Evolutionary conservation across 2,113 vertebrate genomes (phyloP), one percentile per base, ranked within the genome.

Genomic region (Collichthys lucidus): DNA sequence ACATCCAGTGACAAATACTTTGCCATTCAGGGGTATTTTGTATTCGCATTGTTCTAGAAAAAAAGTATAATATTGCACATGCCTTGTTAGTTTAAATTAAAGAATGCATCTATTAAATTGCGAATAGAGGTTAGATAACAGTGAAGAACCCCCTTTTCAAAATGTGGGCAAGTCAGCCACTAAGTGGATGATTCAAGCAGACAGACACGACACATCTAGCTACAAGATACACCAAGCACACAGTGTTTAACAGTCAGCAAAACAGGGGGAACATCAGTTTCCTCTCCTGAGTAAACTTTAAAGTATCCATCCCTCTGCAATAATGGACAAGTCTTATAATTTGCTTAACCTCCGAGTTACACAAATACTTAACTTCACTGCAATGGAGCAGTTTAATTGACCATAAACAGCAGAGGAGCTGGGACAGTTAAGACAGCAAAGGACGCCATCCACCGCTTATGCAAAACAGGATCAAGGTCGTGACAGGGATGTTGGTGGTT

Each of bases 401-500:
- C 77, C 26, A 5, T 76, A 76, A 85, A 84, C 40, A 76, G 74
- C 64, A 76, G 74, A 63, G 67, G 46, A 82, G 68, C 74, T 35
- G 59, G 61, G 68, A 78, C 59, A 52, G 64, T 74, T 86, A 46
- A 75, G 57, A 74, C 69, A 79, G 74, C 59, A 86, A 60, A 86
- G 47, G 49, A 75, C 70, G 80, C 66, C 73, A 80, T 82, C 67
- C 69, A 42, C 26, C 49, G 70, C 73, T 81, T 56, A 84, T 86
- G 81, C 80, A 89, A 76, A 86, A 88, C 42, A 77, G 64, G 74
- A 88, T 72, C 72, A 83, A 84, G 89, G 86, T 86, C 26, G 4
- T 70, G 80, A 89, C 59, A 74, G 73, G 61, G 80, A 70, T 67
- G 79, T 44, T 77, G 68, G 74, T 57, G 57, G 74, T 78, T 77